Evolutionary conservation across 1,140 invertebrate genomes (phyloP).

Genomic region (Drosophila dunni): DNA sequence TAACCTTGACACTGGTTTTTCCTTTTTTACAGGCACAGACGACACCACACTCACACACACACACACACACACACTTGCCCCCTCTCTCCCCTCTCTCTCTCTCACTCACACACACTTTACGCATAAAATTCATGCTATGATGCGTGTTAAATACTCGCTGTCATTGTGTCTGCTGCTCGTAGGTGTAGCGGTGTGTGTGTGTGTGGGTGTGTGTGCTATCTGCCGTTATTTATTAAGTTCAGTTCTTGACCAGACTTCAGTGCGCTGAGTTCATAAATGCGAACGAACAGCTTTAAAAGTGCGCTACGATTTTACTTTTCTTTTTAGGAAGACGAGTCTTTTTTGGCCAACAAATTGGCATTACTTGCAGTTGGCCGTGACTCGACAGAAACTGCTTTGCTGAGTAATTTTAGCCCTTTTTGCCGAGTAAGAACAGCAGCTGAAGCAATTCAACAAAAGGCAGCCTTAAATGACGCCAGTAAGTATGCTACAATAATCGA

Average conservation of each 20-base stretch:
- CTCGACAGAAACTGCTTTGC: conserved; percentile 48
- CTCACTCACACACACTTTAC: conserved; percentile 20
- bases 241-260: conserved; percentile 29
- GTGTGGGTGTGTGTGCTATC: conserved; percentile 6
- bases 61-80: conserved; percentile 3
- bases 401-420: conserved; percentile 33
- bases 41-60: conserved; percentile 23
- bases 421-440: not conserved
- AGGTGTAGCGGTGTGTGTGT: conserved; percentile 25
- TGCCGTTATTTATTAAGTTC: conserved; percentile 4
- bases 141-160: conserved; percentile 81
- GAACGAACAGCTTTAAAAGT: conserved; percentile 25
- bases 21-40: conserved; percentile 62
- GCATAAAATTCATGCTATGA: conserved; percentile 75
- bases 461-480: conserved; percentile 51
- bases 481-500: conserved; percentile 82
- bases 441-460: not conserved
- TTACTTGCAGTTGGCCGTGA: conserved; percentile 69
- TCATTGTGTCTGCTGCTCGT: conserved; percentile 65
- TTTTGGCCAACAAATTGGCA: conserved; percentile 60
- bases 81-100: conserved; percentile 1
- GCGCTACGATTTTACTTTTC: not conserved
- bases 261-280: conserved; percentile 32
- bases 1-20: conserved; percentile 85
- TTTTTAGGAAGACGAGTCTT: not conserved